phyloP scores from a whole-genome alignment of 2,888 invertebrate species.

The Polylopha cassiicola region DNA sequence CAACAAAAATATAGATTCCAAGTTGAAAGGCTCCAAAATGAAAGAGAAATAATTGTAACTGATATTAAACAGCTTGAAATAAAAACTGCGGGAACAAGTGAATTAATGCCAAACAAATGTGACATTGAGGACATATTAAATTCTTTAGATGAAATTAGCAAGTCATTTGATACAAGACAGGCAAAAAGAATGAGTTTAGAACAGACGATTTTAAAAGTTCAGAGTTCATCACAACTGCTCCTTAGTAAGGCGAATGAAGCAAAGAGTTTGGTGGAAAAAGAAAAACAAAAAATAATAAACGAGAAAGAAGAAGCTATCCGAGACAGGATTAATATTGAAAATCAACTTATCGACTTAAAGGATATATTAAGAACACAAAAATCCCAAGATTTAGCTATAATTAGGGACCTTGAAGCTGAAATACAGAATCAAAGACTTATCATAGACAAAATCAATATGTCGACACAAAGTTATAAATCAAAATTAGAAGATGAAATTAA shows the following conservation, averaged over 20 bases:
- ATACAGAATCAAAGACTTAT: conserved; percentile 57
- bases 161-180: conserved; percentile 40
- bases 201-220: conserved; percentile 51
- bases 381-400: conserved; percentile 39
- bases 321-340: conserved; percentile 47
- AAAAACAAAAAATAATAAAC: conserved; percentile 56
- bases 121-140: conserved; percentile 42
- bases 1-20: conserved; percentile 43
- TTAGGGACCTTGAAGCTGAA: conserved; percentile 55
- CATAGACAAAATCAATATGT: conserved; percentile 49
- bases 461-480: conserved; percentile 42
- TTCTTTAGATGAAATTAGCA: conserved; percentile 50
- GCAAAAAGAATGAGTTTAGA: conserved; percentile 45
- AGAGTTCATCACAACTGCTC: conserved; percentile 59
- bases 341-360: conserved; percentile 44
- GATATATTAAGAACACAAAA: conserved; percentile 47
- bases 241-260: conserved; percentile 64
- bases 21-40: conserved; percentile 45
- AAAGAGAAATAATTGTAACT: conserved; percentile 48
- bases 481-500: conserved; percentile 53
- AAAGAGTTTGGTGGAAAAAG: conserved; percentile 57
- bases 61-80: conserved; percentile 58
- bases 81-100: conserved; percentile 51
- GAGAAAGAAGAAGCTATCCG: conserved; percentile 61
- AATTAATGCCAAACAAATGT: conserved; percentile 41